phyloP scores from a whole-genome alignment of 2,797 vertebrate species.

The Poeciliopsis presidionis region DNA sequence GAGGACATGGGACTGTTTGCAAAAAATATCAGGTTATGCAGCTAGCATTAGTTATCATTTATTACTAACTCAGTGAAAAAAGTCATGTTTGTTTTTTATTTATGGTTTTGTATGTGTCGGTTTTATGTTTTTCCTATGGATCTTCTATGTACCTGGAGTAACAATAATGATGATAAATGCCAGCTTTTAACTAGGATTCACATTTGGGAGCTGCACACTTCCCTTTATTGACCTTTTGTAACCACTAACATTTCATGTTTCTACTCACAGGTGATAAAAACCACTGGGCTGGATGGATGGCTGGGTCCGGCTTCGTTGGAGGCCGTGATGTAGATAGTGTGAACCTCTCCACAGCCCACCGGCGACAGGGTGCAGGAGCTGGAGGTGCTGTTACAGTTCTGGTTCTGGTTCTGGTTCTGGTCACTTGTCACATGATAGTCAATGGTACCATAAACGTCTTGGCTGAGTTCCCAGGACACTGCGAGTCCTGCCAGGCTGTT shows the following conservation, averaged over 20 bases:
- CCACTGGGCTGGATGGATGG: conserved; percentile 69
- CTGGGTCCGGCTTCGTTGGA: conserved; percentile 86
- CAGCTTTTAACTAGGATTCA: too few relatives aligned
- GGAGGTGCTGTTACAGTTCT: conserved; percentile 78
- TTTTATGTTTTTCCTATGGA: too few relatives aligned
- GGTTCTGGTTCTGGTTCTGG: conserved; percentile 51
- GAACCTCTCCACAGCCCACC: conserved; percentile 81
- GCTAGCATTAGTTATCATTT: too few relatives aligned
- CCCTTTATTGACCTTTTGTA: neutral
- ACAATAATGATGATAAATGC: too few relatives aligned
- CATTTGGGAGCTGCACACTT: neutral
- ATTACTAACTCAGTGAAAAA: too few relatives aligned
- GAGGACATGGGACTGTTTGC: conserved; percentile 88
- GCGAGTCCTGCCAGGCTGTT: conserved; percentile 59
- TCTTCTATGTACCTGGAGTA: too few relatives aligned
- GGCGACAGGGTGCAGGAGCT: conserved; percentile 79
- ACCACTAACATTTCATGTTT: neutral
- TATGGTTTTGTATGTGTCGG: too few relatives aligned
- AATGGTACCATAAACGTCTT: conserved; percentile 67
- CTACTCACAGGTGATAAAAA: conserved; percentile 85
- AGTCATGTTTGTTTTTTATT: too few relatives aligned
- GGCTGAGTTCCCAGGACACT: conserved; percentile 79
- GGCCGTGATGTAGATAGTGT: conserved; percentile 81
- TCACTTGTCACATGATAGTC: conserved; percentile 78
- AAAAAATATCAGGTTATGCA: conserved; percentile 21